Conservation (phyloP, 2,113 vertebrate genomes). For the Zosterops lateralis region DNA sequence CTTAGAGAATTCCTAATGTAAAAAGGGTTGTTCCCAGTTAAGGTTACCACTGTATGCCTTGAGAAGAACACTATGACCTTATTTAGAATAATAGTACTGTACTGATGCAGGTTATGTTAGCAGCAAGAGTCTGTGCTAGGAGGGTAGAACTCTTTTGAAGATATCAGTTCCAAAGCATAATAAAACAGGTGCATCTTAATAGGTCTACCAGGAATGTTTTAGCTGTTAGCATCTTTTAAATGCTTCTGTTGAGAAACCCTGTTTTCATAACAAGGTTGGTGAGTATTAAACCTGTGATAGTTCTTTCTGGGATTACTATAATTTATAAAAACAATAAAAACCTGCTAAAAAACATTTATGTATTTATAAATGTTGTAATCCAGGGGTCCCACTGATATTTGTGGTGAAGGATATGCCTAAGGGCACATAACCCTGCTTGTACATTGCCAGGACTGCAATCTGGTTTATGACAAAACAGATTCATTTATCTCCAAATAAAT, state of each 20-base stretch:
- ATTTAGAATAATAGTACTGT: constrained; percentile 18
- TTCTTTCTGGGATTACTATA: constrained; percentile 76
- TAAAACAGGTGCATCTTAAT: constrained; percentile 81
- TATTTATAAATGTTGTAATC: constrained; percentile 89
- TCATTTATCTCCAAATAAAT: constrained; percentile 95
- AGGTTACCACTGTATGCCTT: neutral
- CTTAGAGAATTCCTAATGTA: neutral
- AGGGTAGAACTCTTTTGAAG: constrained; percentile 45
- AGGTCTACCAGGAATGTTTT: constrained; percentile 78
- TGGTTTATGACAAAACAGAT: constrained; percentile 94
- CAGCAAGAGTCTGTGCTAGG: constrained; percentile 7
- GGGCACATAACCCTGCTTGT: constrained; percentile 83
- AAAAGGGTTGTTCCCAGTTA: neutral
- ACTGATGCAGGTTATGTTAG: constrained; percentile 35
- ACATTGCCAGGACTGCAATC: constrained; percentile 85
- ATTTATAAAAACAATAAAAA: constrained; percentile 82
- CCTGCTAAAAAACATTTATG: constrained; percentile 89
- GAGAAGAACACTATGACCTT: neutral
- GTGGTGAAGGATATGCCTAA: constrained; percentile 85
- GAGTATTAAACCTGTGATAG: constrained; percentile 78
- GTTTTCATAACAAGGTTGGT: constrained; percentile 81
- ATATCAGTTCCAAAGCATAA: constrained; percentile 62
- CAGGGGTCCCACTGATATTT: constrained; percentile 90
- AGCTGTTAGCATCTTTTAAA: constrained; percentile 78
- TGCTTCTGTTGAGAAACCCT: constrained; percentile 77